These are phyloP conservation scores for Venustoraphidia nigricollis DNA, from an alignment of 2,888 invertebrate species.

Conservation along the genomic window DNA sequence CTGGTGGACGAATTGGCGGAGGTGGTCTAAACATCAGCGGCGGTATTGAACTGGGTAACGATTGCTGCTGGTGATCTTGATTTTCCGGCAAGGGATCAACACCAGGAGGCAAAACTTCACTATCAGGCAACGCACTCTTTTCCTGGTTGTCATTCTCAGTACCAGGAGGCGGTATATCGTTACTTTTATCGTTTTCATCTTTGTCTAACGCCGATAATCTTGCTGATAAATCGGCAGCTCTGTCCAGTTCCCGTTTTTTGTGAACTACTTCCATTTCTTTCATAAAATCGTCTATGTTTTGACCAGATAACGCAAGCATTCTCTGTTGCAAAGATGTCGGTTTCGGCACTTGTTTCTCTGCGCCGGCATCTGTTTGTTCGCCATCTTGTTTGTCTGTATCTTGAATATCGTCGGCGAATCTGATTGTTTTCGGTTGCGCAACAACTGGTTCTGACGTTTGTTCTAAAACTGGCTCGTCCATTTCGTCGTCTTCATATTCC, in stretches of 20 bases:
- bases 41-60: slow-evolving; percentile 31
- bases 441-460: slow-evolving; percentile 22
- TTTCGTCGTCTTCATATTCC: slow-evolving; percentile 14
- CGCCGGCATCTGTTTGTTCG: slow-evolving; percentile 10
- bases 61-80: slow-evolving; percentile 13
- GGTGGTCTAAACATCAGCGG: slow-evolving; percentile 42
- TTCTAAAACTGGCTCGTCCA: slow-evolving; percentile 9
- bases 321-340: slow-evolving; percentile 70
- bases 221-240: slow-evolving; percentile 42
- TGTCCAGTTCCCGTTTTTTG: slow-evolving; percentile 54
- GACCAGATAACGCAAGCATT: slow-evolving; percentile 78
- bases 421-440: slow-evolving; percentile 34
- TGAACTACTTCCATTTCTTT: slow-evolving; percentile 83
- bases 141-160: slow-evolving; percentile 21
- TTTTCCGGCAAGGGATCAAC: slow-evolving; percentile 19
- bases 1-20: slow-evolving; percentile 30
- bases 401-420: slow-evolving; percentile 37
- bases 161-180: slow-evolving; percentile 24
- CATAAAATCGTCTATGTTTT: slow-evolving; percentile 86
- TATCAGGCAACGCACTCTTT: slow-evolving; percentile 1
- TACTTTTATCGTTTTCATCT: slow-evolving; percentile 24
- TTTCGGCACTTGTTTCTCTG: slow-evolving; percentile 24
- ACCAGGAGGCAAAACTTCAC: slow-evolving; percentile 18
- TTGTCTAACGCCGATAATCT: slow-evolving; percentile 24
- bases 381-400: slow-evolving; percentile 11